Evolutionary conservation across 2,113 vertebrate genomes (phyloP).

Genomic region (Nycticorax nycticorax): DNA sequence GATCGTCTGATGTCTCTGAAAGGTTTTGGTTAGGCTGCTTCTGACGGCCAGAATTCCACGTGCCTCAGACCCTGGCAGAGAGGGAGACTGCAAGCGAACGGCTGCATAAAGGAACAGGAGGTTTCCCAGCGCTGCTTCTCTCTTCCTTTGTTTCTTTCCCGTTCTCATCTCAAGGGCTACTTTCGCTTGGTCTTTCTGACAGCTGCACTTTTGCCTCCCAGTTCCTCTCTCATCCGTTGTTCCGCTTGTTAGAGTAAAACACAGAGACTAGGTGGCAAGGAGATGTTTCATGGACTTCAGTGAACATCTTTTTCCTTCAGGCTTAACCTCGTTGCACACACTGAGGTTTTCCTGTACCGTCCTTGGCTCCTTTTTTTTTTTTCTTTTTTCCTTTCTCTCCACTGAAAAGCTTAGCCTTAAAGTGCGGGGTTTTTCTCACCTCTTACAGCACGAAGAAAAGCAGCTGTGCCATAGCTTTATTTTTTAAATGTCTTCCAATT

Average conservation of each 20-base stretch:
- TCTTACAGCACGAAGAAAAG: neutral
- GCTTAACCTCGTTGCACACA: neutral
- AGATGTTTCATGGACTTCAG: neutral
- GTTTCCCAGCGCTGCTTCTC: neutral
- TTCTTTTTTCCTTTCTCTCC: neutral
- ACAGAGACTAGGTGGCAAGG: neutral
- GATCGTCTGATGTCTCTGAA: neutral
- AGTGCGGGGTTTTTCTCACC: neutral
- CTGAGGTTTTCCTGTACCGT: neutral
- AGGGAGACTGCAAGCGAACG: neutral
- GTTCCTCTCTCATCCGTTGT: neutral
- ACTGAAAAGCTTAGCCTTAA: neutral
- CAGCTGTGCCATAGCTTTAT: neutral
- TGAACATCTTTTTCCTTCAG: slow-evolving; percentile 10
- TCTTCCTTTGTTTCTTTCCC: neutral
- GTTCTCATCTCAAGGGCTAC: neutral
- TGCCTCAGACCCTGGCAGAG: neutral
- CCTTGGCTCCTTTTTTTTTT: neutral
- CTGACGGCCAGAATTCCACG: neutral
- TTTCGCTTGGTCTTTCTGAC: neutral
- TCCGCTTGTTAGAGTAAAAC: neutral
- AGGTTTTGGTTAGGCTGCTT: neutral
- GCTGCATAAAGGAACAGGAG: neutral
- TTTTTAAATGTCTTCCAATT: neutral
- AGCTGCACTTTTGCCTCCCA: neutral